Evolutionary conservation across 2,113 vertebrate genomes (phyloP).

Genomic region (Grantiella picta): DNA sequence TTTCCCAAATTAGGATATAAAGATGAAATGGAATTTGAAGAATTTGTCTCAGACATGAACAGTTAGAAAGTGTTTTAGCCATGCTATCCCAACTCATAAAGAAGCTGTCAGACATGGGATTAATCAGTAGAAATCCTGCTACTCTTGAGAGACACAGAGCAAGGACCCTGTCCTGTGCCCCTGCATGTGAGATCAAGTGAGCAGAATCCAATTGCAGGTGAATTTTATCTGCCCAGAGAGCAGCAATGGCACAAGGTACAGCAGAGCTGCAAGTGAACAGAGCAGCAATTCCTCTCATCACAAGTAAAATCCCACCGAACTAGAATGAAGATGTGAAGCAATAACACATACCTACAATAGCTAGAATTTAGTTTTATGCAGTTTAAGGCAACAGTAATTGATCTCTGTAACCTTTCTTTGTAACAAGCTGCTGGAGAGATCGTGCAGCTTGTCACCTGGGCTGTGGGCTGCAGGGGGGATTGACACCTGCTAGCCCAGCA

Average conservation of each 20-base stretch:
- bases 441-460: neutral
- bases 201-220: rapidly evolving
- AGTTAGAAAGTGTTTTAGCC: neutral
- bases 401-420: neutral
- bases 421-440: neutral
- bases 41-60: neutral
- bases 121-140: neutral
- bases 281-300: neutral
- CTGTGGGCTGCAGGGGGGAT: neutral
- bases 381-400: neutral
- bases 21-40: neutral
- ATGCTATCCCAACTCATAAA: neutral
- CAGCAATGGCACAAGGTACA: neutral
- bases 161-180: neutral
- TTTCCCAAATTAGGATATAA: neutral
- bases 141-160: neutral
- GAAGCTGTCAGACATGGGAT: neutral
- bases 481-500: neutral
- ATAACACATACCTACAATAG: neutral
- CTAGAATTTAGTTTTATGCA: neutral
- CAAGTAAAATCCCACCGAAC: neutral
- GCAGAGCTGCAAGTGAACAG: neutral
- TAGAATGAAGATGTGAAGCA: neutral
- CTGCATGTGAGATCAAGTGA: neutral
- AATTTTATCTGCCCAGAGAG: neutral